Base-by-base conservation (phyloP, 2,888 invertebrate genomes). In the Tethea ocularis region DNA sequence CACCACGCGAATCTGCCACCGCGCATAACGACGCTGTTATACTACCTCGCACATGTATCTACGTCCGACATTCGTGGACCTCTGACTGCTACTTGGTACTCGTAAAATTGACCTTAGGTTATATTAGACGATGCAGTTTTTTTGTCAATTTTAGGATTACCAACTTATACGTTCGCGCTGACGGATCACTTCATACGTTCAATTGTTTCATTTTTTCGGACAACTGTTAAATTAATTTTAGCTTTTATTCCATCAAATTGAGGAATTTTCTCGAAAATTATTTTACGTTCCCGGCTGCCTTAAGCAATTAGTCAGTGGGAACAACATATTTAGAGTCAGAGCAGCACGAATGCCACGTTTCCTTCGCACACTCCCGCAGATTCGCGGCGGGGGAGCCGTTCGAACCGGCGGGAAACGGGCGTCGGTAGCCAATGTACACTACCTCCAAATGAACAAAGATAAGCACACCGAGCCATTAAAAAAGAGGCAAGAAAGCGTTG, bases 1-100 rank as follows among this genome's bases (percentile, higher is more conserved):
- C 94, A 99, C 99, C 95, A 99, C 99, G 95, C 99, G 99, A 94
- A 99, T 99, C 99, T 99, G 97, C 93, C 95, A 95, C 89, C 65
- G 63, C 84, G 82, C 90, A 81, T 75, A 65, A 67, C 61, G 63
- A 29, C 57, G 23, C 56, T 66, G 69, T 60, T 69, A 58, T 59
- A 29, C 56, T 57, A 57, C 58, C 23, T 59, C 23, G 17, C 41
- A 11, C 22, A 2, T 52, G 20, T 58, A 62, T 24, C 58, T 22
- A 46, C 52, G 2, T 36, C 13, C 36, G 56, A 66, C 58, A 68
- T 54, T 61, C 62, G 62, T 53, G 63, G 59, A 67, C 71, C 74
- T 64, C 74, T 68, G 41, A 46, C 41, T 17, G 1, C 41, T 20
- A 46, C 15, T 46, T 46, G 41, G 41, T 20, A n/a, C 20, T 46